Evolutionary conservation across 2,797 vertebrate genomes (phyloP).

Genomic region (Atherinosoma microstoma): DNA sequence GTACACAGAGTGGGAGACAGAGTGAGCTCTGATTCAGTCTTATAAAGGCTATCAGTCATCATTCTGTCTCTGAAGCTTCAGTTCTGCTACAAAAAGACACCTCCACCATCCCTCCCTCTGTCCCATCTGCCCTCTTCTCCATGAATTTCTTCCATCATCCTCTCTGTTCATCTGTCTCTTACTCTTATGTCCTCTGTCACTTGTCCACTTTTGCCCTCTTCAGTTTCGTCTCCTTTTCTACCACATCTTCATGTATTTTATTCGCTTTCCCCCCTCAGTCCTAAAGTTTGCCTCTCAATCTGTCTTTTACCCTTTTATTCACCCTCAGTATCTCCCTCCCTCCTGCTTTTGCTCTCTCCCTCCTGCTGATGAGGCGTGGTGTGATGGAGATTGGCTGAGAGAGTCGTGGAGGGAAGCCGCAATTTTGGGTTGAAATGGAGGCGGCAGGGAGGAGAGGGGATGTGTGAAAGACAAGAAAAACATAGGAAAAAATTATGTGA

Average conservation of each 20-base stretch:
- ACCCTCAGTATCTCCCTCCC: conserved; percentile 17
- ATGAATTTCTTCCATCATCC: conserved; percentile 56
- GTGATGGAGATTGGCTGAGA: conserved; percentile 66
- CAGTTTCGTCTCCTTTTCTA: conserved; percentile 1
- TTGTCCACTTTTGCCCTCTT: conserved; percentile 3
- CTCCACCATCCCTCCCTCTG: conserved; percentile 3
- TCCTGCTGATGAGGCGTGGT: conserved; percentile 44
- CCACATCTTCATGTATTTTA: conserved; percentile 21
- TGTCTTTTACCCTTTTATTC: conserved; percentile 31
- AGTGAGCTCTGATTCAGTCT: conserved; percentile 43
- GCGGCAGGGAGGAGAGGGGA: conserved; percentile 11
- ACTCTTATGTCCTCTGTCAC: conserved; percentile 38
- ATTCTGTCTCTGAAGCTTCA: conserved; percentile 40
- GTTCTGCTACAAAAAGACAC: conserved; percentile 8
- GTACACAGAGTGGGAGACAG: conserved; percentile 9
- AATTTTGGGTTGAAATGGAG: conserved; percentile 41
- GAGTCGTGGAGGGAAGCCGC: conserved; percentile 58
- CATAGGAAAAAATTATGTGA: conserved; percentile 16
- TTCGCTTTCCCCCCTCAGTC: conserved; percentile 10
- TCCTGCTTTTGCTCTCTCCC: conserved; percentile 29
- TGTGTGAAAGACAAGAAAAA: conserved; percentile 13
- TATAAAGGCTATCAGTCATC: conserved; percentile 37
- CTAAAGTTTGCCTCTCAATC: conserved; percentile 28
- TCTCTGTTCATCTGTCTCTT: conserved; percentile 47
- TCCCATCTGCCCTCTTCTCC: conserved; percentile 51